Evolutionary conservation across 2,797 vertebrate genomes (phyloP), one percentile per base, ranked within the genome.

Genomic region (Parauchenoglanis ngamensis): DNA sequence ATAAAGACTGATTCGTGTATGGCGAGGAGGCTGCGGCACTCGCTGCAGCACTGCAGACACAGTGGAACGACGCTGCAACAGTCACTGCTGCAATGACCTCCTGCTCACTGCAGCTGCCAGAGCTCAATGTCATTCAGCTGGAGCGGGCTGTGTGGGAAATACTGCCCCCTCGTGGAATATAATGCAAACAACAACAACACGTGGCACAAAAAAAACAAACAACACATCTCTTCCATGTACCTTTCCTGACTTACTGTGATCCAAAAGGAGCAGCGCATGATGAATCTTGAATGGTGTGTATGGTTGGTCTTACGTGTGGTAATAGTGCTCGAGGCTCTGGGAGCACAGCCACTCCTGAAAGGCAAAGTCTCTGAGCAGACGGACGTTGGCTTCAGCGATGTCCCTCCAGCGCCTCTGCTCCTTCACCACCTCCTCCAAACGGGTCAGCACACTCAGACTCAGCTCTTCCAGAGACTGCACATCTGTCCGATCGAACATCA

Each of bases 341-440:
- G 95, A 95, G 90, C 94, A 96, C 84, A 97, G 95, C 96, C 96
- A 97, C 96, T 96, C 96, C 92, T 96, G 95, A 90, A 96, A 95
- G 89, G 96, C 96, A 93, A 97, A 96, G 93, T 96, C 96, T 92
- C 95, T 88, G 80, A 96, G 94, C 87, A 96, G 95, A 90, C 94
- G 95, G 92, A 94, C 92, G 91, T 96, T 94, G 85, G 95, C 95
- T 88, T 96, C 94, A 57, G 94, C 93, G 77, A 96, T 93, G 92
- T 95, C 93, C 92, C 93, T 94, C 96, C 96, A 94, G 89, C 87
- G 92, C 91, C 92, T 90, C 90, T 93, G 93, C 89, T 96, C 95
- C 90, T 93, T 94, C 88, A 96, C 94, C 88, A 95, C 95, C 92
- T 96, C 94, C 92, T 96, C 94, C 92, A 96, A 92, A 84, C 95